Evolutionary conservation across 1,140 invertebrate species (phyloP), one percentile per base, ranked within the genome.

Genomic region (Lerema accius): DNA sequence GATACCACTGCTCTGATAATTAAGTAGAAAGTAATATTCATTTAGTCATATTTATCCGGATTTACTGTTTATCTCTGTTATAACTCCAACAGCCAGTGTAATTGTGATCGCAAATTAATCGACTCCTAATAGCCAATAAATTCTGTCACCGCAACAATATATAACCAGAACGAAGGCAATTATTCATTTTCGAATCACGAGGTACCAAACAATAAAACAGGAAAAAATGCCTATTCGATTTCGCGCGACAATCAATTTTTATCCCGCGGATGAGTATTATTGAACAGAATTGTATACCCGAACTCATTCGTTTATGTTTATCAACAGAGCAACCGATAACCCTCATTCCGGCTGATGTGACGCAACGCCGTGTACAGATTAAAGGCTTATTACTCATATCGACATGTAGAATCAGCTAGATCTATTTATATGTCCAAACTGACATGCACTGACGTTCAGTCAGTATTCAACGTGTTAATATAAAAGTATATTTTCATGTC

Each of bases 361-460:
- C 84, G 83, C 83, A 84, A 86, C 83, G 84, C 82, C 83, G 84
- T 85, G 84, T 79, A 86, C 83, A 84, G 84, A 87, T 89, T 89
- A 87, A 87, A 86, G 79, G 86, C 72, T 86, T 89, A 84, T 78
- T n/a, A 83, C 70, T 74, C 73, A 74, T 77, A 81, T 76, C 74
- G 67, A 74, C 69, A 78, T 80, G 73, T 77, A 72, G 67, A 71
- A 75, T 67, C 63, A 62, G 70, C 69, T 69, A 71, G 73, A 88
- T 84, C 83, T 76, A 79, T 79, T 76, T n/a, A 75, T 78, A 70
- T 78, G 72, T 68, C 72, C 69, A 66, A 55, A 70, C 63, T 79
- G 78, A 81, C 71, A 63, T 69, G 65, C 63, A 63, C 53, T 53
- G 67, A n/a, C n/a, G n/a, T n/a, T n/a, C n/a, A n/a, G n/a, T n/a